Evolutionary conservation across 2,113 vertebrate genomes (phyloP).

Genomic region (Phrynocephalus versicolor): DNA sequence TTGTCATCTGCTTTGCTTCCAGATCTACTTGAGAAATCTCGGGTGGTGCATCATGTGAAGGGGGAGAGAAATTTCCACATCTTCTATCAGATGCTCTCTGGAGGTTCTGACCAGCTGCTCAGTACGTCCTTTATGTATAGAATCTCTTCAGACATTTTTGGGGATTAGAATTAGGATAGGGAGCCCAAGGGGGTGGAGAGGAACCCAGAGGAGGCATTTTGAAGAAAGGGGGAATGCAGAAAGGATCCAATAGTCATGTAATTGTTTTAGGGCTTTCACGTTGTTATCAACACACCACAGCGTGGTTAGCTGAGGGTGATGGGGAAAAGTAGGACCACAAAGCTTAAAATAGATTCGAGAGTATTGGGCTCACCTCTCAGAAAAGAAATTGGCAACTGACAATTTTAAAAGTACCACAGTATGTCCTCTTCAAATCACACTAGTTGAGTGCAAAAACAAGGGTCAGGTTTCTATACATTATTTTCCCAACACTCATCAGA

Average conservation of each 20-base stretch:
- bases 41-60: constrained; percentile 74
- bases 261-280: background rate
- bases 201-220: background rate
- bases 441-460: too few species aligned
- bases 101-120: constrained; percentile 71
- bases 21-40: constrained; percentile 85
- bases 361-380: background rate
- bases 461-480: too few species aligned
- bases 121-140: constrained; percentile 61
- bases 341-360: background rate
- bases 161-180: background rate
- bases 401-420: too few species aligned
- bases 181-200: background rate
- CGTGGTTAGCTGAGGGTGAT: background rate
- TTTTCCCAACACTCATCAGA: too few species aligned
- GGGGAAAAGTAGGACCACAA: background rate
- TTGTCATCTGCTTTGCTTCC: background rate
- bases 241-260: background rate
- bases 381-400: too few species aligned
- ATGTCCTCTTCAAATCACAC: too few species aligned
- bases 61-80: constrained; percentile 84
- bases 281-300: background rate
- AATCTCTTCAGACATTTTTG: too few species aligned
- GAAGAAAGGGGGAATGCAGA: background rate
- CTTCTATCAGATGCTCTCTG: constrained; percentile 82